Evolutionary conservation across 1,140 invertebrate species (phyloP), one percentile per base, ranked within the genome.

Genomic region (Drosophila pallidifrons): DNA sequence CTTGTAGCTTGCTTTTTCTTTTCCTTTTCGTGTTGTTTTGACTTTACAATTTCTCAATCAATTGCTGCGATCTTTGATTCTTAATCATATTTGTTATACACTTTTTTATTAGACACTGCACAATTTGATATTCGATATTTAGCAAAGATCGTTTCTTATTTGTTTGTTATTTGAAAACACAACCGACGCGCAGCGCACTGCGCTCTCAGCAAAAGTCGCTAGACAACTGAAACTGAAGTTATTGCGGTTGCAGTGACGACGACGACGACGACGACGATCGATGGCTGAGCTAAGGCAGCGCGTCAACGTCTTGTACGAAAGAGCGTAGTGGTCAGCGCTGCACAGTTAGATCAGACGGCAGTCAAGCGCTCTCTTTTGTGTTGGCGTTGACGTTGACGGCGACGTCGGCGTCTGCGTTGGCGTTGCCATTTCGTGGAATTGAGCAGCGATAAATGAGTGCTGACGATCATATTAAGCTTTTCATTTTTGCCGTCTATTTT

Each of bases 181-280:
- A 38, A 45, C 60, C 55, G 66, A 71, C 72, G 64, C 51, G 67
- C 64, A 47, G 25, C 47, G 69, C 54, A 45, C 60, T 83, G 61
- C 74, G 55, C 60, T 72, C 55, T 47, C 55, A 49, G 54, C 74
- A 89, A 77, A 88, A 89, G 83, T 78, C 86, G 80, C 58, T 72
- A 59, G 66, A 55, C 47, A 82, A 89, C 64, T 86, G 70, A 80
- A 77, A 69, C 30, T 63, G 69, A 87, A 87, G 83, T 87, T 75
- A 77, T 70, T 54, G 68, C 77, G 64, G 32, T 61, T 60, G 78
- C 72, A 65, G 68, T 68, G 43, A 51, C 66, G 38, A 57, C 52
- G 47, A 5, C 30, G 61, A 46, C 35, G 35, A 2, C 68, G 58
- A 58, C 7, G 20, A 25, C 20, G 3, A 25, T 25, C 20, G 3